Evolutionary conservation across 92 coral and sea anemone genomes (phyloP).

Genomic region (Epizoanthus scotinus): DNA sequence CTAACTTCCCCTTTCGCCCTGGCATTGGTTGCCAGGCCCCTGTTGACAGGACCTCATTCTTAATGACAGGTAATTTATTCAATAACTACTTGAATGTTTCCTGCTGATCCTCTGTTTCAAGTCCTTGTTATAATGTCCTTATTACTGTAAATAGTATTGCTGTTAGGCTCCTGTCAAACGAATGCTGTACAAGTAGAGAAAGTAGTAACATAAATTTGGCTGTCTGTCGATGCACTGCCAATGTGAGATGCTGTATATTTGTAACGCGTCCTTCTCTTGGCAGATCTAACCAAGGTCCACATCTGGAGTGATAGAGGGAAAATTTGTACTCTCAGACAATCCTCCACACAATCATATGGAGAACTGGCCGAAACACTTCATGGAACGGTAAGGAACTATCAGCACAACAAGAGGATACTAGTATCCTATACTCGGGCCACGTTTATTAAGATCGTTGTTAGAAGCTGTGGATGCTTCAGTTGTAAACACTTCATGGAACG

Average conservation of each 20-base stretch:
- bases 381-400: slow-evolving; percentile 4
- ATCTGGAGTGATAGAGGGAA: not conserved
- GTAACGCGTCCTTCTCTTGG: not conserved
- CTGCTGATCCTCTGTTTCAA: not conserved
- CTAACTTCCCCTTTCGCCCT: not conserved
- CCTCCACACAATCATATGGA: slow-evolving; percentile 6
- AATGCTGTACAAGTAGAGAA: not conserved
- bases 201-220: not conserved
- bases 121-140: not conserved
- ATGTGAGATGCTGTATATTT: not conserved
- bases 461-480: too few relatives aligned
- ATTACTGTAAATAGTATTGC: too few relatives aligned
- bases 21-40: not conserved
- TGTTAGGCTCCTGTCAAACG: too few relatives aligned
- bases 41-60: not conserved
- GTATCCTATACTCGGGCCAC: too few relatives aligned
- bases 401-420: too few relatives aligned
- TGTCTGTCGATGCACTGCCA: not conserved
- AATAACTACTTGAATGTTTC: not conserved
- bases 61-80: not conserved
- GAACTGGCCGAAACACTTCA: slow-evolving; percentile 3
- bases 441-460: too few relatives aligned
- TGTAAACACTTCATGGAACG: not conserved
- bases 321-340: not conserved
- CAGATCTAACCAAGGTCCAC: slow-evolving; percentile 31